Evolutionary conservation across 2,797 vertebrate genomes (phyloP).

Genomic region (Tenualosa thibaudeaui): DNA sequence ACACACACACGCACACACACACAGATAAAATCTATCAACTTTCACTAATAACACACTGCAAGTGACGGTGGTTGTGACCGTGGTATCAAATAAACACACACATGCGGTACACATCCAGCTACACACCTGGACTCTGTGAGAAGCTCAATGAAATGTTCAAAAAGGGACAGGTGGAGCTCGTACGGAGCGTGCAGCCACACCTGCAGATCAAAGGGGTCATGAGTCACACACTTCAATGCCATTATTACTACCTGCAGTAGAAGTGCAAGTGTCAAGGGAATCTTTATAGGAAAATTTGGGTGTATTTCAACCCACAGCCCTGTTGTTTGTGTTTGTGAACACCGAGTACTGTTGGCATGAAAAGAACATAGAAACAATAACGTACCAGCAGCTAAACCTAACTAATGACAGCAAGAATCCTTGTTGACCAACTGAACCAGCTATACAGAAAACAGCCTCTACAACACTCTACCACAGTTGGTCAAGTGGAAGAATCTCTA

Average conservation of each 20-base stretch:
- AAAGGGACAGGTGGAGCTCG: constrained; percentile 95
- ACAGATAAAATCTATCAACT: background rate
- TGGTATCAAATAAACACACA: background rate
- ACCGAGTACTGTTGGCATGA: too few relatives aligned
- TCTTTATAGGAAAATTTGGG: too few relatives aligned
- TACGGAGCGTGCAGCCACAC: constrained; percentile 99
- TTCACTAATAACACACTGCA: too few relatives aligned
- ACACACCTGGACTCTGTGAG: constrained; percentile 94
- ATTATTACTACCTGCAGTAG: background rate
- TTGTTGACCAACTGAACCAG: too few relatives aligned
- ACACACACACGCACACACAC: constrained; percentile 5
- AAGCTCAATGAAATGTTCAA: constrained; percentile 97
- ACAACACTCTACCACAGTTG: background rate
- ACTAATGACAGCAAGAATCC: too few relatives aligned
- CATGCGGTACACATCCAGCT: background rate
- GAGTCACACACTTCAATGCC: background rate
- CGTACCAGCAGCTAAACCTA: too few relatives aligned
- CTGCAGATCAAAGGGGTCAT: constrained; percentile 64
- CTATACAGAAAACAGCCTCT: background rate
- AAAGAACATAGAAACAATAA: too few relatives aligned
- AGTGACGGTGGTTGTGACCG: too few relatives aligned
- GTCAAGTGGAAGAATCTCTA: background rate
- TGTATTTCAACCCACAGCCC: too few relatives aligned
- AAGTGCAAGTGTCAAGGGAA: too few relatives aligned
- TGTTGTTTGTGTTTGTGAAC: too few relatives aligned